phyloP scores from a whole-genome alignment of 2,797 vertebrate species.

The Aselliscus stoliczkanus region DNA sequence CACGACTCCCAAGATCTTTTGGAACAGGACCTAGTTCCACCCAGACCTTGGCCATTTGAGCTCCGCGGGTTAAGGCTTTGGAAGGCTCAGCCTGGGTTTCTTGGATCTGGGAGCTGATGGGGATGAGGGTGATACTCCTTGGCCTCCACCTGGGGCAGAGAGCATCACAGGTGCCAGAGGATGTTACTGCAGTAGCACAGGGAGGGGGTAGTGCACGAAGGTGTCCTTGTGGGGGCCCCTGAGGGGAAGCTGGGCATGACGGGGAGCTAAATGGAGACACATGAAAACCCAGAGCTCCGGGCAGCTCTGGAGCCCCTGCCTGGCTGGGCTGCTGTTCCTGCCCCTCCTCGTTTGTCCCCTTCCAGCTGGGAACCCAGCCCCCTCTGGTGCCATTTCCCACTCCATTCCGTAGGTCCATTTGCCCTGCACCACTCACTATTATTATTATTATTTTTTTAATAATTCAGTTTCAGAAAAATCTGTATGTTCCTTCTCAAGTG shows the following conservation, averaged over 20 bases:
- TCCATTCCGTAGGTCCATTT: neutral
- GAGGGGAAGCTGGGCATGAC: neutral
- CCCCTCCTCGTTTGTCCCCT: neutral
- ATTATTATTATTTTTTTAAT: neutral
- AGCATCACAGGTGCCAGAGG: neutral
- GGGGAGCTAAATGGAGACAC: no score
- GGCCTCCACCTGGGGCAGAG: neutral
- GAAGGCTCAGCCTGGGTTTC: neutral
- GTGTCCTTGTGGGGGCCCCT: neutral
- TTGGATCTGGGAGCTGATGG: neutral
- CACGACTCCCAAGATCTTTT: neutral
- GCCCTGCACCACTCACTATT: neutral
- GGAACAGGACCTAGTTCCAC: neutral
- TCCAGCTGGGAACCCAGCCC: neutral
- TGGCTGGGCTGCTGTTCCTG: neutral
- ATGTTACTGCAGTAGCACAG: neutral
- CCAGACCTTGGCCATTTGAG: neutral
- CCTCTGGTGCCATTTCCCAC: neutral
- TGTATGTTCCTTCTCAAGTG: neutral
- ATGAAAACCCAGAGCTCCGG: neutral
- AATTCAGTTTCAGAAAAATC: neutral
- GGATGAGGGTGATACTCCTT: no score
- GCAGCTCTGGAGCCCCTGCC: neutral
- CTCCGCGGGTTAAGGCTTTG: neutral
- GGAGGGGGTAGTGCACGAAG: rapidly evolving